Evolutionary conservation across 2,888 invertebrate species (phyloP).

Genomic region (Exocentrus adspersus): DNA sequence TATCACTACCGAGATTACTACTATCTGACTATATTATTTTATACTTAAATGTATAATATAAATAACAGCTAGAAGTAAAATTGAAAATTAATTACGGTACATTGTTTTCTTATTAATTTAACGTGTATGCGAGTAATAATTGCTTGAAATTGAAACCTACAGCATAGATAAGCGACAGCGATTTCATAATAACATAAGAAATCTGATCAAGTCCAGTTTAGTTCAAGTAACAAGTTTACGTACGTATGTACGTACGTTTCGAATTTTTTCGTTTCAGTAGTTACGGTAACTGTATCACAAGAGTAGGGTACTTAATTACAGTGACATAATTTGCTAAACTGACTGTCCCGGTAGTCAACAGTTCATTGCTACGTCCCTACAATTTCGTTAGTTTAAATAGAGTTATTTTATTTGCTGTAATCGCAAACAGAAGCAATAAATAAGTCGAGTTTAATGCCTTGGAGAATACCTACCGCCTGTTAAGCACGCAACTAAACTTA

Average conservation of each 20-base stretch:
- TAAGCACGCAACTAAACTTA: neutral
- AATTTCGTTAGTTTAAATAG: constrained; percentile 22
- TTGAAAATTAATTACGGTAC: too few relatives aligned
- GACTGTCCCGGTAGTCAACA: constrained; percentile 33
- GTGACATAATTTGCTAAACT: constrained; percentile 33
- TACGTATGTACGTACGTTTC: neutral
- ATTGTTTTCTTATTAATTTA: too few relatives aligned
- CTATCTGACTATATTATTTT: too few relatives aligned
- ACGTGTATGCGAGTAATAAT: too few relatives aligned
- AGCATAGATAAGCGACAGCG: neutral
- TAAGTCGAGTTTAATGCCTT: neutral
- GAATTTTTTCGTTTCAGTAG: neutral
- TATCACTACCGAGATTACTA: too few relatives aligned
- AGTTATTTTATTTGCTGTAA: constrained; percentile 21
- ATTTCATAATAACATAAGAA: neutral
- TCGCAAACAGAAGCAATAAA: constrained; percentile 16
- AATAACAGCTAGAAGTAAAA: too few relatives aligned
- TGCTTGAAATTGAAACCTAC: neutral
- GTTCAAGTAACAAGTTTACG: constrained; percentile 3
- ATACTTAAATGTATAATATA: too few relatives aligned
- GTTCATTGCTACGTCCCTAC: constrained; percentile 35
- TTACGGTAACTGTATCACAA: neutral
- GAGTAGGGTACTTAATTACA: constrained; percentile 28
- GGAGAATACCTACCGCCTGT: neutral
- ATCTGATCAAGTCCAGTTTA: neutral